Percentiles rank a stretch among this genome's conserved stretches.
Evolutionary conservation across 2,888 invertebrate species (phyloP).

Genomic region (Conomelus anceps): DNA sequence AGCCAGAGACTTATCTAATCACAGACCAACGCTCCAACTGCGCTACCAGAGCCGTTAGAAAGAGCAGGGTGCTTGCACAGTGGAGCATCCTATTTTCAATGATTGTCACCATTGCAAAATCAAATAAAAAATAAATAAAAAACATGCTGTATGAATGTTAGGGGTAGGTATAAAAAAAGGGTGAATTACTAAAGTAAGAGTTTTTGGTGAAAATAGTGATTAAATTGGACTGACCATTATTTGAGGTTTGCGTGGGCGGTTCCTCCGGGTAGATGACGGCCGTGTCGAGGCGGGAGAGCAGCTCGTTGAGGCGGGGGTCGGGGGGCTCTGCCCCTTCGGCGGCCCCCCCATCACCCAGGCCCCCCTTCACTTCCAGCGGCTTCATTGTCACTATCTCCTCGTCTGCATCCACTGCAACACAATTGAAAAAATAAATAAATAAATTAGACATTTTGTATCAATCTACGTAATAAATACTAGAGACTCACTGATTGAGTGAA

Average conservation of each 20-base stretch:
- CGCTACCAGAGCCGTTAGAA: too few relatives aligned
- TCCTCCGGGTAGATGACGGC: constrained; percentile 6
- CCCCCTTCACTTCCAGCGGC: constrained; percentile 2
- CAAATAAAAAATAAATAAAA: too few relatives aligned
- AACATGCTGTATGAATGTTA: too few relatives aligned
- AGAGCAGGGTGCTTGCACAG: too few relatives aligned
- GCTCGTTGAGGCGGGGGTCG: constrained; percentile 5
- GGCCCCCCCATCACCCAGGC: not conserved
- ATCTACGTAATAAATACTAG: not conserved
- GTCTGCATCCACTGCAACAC: not conserved
- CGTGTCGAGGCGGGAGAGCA: not conserved
- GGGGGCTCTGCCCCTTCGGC: constrained; percentile 1
- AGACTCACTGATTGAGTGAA: too few relatives aligned
- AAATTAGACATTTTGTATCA: not conserved
- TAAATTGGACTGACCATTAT: not conserved
- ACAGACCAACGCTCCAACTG: too few relatives aligned
- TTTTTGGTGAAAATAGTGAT: not conserved
- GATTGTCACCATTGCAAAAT: too few relatives aligned
- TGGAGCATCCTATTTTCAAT: too few relatives aligned
- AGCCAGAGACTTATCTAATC: too few relatives aligned
- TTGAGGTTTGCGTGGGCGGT: not conserved
- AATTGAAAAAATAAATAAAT: not conserved
- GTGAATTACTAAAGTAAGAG: too few relatives aligned
- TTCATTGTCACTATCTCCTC: constrained; percentile 4
- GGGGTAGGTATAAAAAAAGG: too few relatives aligned